A percentile compares a stretch with the other conserved stretches of the same genome.
Evolutionary conservation across 2,113 vertebrate genomes (phyloP).

Genomic region (Tautogolabrus adspersus): DNA sequence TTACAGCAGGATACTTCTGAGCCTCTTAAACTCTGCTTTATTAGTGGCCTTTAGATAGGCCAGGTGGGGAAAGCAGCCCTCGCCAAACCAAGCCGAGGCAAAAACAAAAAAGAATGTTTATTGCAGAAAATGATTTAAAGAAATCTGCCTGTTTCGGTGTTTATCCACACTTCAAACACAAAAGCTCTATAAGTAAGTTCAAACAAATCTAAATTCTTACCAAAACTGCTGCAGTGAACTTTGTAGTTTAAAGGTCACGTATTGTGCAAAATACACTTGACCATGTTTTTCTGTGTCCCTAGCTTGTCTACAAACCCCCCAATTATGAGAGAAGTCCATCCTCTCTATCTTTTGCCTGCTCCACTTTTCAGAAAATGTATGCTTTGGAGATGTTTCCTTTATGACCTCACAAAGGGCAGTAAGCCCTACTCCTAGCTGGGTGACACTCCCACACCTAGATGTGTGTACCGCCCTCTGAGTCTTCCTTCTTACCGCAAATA

Average conservation of each 20-base stretch:
- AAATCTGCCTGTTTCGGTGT: slow-evolving; percentile 15
- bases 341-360: too few species aligned
- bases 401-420: too few species aligned
- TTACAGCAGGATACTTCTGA: slow-evolving; percentile 76
- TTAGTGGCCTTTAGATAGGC: slow-evolving; percentile 64
- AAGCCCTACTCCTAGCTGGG: too few species aligned
- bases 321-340: too few species aligned
- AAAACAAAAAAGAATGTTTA: slow-evolving; percentile 15
- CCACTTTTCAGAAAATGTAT: too few species aligned
- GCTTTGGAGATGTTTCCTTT: too few species aligned
- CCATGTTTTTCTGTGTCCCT: too few species aligned
- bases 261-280: too few species aligned
- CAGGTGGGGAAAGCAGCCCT: slow-evolving; percentile 41
- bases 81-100: slow-evolving; percentile 34
- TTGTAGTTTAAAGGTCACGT: slow-evolving; percentile 27
- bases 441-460: too few species aligned
- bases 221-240: slow-evolving; percentile 40
- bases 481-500: too few species aligned
- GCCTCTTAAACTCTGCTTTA: slow-evolving; percentile 78
- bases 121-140: slow-evolving; percentile 19
- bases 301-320: too few species aligned
- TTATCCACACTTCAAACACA: slow-evolving; percentile 16
- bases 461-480: too few species aligned
- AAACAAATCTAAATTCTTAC: slow-evolving; percentile 4
- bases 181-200: slow-evolving; percentile 8